Percentiles rank a stretch among this genome's conserved stretches.
phyloP scores from a whole-genome alignment of 2,888 invertebrate genomes.

The Conchocele bisecta region DNA sequence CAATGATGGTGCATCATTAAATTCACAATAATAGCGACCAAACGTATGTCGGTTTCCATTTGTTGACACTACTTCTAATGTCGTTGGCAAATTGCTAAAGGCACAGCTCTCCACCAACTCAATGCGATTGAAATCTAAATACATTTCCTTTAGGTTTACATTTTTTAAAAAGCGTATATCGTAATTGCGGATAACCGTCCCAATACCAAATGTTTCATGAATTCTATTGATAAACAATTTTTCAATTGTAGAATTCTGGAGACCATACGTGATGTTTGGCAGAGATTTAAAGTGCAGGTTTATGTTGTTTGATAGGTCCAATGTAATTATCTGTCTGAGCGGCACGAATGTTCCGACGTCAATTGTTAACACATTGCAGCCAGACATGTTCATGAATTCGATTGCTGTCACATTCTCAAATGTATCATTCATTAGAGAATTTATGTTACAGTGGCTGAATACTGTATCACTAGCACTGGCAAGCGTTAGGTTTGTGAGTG shows the following conservation, averaged over 20 bases:
- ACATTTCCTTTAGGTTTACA: conserved; percentile 30
- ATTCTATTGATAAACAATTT: conserved; percentile 28
- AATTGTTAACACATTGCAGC: conserved; percentile 11
- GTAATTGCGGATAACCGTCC: conserved; percentile 4
- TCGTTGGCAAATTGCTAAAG: conserved; percentile 9
- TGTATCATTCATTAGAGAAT: background rate
- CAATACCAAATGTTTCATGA: conserved; percentile 32
- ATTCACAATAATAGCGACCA: conserved; percentile 32
- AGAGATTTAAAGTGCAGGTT: conserved; percentile 22
- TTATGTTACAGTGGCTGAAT: conserved; percentile 15
- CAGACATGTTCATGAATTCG: conserved; percentile 9
- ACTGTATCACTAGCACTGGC: background rate
- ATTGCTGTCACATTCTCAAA: conserved; percentile 4
- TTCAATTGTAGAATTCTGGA: conserved; percentile 38
- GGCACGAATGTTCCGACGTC: conserved; percentile 13
- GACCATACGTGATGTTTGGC: conserved; percentile 35
- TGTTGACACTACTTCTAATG: conserved; percentile 10
- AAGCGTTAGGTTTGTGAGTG: background rate
- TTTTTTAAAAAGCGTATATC: conserved; percentile 46
- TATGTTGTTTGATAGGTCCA: conserved; percentile 40
- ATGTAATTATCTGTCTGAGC: background rate
- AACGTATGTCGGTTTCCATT: conserved; percentile 41
- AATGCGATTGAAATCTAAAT: conserved; percentile 24
- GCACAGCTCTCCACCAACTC: conserved; percentile 25
- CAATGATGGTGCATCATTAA: conserved; percentile 12